A percentile compares a stretch with the other conserved stretches of the same genome.
These are phyloP conservation scores for Sipha maydis DNA, from an alignment of 2,888 invertebrate genomes.

Conservation along the genomic window DNA sequence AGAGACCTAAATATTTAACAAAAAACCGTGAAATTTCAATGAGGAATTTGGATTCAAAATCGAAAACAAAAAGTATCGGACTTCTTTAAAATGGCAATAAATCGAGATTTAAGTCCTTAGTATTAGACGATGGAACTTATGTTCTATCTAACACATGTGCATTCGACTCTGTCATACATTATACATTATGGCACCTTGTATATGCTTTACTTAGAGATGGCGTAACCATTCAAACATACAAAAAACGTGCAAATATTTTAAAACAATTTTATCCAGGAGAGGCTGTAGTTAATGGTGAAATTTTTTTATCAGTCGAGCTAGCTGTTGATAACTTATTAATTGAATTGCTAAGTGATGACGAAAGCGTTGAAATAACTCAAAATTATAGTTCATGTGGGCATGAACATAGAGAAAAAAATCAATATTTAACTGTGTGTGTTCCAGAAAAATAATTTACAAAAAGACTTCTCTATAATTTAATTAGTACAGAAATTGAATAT, in stretches of 20 bases:
- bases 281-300: background rate
- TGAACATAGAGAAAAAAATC: background rate
- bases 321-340: background rate
- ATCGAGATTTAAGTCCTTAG: background rate
- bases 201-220: no score
- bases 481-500: no score
- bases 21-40: slow-evolving; percentile 7
- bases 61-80: background rate
- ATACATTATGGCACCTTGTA: no score
- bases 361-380: no score
- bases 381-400: no score
- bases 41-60: background rate
- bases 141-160: slow-evolving; percentile 21
- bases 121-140: slow-evolving; percentile 5
- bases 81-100: slow-evolving; percentile 19
- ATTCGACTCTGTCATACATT: slow-evolving; percentile 12
- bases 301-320: background rate
- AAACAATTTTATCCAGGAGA: no score
- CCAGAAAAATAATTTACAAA: no score
- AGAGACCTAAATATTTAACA: background rate
- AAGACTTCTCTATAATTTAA: no score
- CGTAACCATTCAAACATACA: no score
- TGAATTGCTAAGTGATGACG: no score
- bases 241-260: no score
- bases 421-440: background rate